Evolutionary conservation across 2,113 vertebrate genomes (phyloP), one percentile per base, ranked within the genome.

Genomic region (Henicopernis longicauda): DNA sequence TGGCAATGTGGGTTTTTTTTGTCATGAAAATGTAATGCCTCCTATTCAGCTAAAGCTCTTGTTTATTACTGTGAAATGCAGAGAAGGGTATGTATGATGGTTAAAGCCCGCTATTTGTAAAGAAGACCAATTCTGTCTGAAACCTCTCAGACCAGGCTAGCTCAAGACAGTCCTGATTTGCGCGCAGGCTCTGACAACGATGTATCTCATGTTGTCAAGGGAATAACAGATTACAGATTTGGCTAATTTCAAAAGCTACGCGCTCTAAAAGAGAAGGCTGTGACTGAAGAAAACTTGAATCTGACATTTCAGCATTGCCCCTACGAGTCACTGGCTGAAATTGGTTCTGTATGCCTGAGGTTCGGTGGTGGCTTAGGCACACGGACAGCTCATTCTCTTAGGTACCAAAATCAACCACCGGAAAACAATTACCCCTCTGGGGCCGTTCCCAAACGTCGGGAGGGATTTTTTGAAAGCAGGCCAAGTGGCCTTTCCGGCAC

Each of bases 341-440:
- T 2, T 2, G 4, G 3, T 2, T 26, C 36, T 7, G n/a, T 2
- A 2, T 0, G 10, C 29, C 44, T 0, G 20, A 18, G 27, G 52
- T 52, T 18, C 52, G 18, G 8, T 29, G 27, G 63, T 32, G 14
- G 50, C 71, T 52, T 19, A 5, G n/a, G 3, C 8, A 10, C 47
- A 7, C 0, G 16, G 54, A 13, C 40, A 6, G 23, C 26, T 50
- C 23, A 1, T 9, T 49, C 27, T 8, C 26, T 7, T 7, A 4
- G 2, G 3, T 12, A 31, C 22, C 32, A 14, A n/a, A 34, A 26
- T 2, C 22, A 34, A 2, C 0, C 1, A 14, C 32, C 6, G 13
- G 9, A 44, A 44, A 26, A 9, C 2, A 26, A 40, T 6, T 4
- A 13, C 32, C 3, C 11, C 16, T 7, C n/a, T 4, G 18, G 13